Evolutionary conservation across 2,113 vertebrate species (phyloP).

Genomic region (Calidris pygmaea): DNA sequence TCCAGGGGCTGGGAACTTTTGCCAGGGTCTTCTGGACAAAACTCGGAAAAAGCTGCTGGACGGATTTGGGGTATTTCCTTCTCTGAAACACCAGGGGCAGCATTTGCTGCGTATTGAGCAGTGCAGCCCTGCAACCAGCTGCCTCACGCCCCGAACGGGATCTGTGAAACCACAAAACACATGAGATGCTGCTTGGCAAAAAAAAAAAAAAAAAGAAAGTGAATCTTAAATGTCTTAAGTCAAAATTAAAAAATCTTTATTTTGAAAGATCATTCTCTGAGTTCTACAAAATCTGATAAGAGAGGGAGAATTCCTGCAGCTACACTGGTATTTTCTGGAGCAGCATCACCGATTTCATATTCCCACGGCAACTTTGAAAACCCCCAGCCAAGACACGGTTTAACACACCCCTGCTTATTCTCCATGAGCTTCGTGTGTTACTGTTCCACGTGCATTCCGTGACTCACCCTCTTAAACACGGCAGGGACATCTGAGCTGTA

Average conservation of each 20-base stretch:
- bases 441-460: rapidly evolving
- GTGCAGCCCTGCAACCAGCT: background rate
- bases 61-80: background rate
- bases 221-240: background rate
- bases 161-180: background rate
- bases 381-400: background rate
- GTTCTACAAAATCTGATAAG: background rate
- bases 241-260: background rate
- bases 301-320: background rate
- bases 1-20: background rate
- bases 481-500: background rate
- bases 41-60: background rate
- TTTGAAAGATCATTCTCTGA: background rate
- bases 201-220: background rate
- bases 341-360: background rate
- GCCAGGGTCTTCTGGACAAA: background rate
- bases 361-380: background rate
- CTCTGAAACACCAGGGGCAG: slow-evolving; percentile 42
- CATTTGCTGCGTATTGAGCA: background rate
- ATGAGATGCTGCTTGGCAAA: background rate
- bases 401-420: background rate
- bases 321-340: background rate
- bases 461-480: background rate
- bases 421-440: rapidly evolving
- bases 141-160: background rate